phyloP scores from a whole-genome alignment of 2,797 vertebrate genomes.

The Rachycentron canadum region DNA sequence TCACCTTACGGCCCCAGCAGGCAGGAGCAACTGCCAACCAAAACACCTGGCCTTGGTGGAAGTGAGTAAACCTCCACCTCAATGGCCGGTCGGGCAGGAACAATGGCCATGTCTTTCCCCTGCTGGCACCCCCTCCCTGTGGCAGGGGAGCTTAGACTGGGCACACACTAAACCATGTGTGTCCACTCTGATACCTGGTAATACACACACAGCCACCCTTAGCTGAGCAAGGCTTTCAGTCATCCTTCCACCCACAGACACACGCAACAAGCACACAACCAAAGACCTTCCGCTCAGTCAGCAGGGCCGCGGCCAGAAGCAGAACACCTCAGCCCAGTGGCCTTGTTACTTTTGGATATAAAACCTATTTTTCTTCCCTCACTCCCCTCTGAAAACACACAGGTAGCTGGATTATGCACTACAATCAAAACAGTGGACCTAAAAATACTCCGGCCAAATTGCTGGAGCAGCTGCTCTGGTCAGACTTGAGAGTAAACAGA shows the following conservation, averaged over 20 bases:
- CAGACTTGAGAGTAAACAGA: conserved; percentile 52
- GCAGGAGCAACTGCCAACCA: conserved; percentile 59
- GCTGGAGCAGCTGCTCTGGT: conserved; percentile 52
- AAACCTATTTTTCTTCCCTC: conserved; percentile 62
- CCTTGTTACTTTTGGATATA: conserved; percentile 76
- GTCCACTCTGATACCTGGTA: conserved; percentile 36
- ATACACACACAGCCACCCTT: conserved; percentile 35
- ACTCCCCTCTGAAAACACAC: conserved; percentile 62
- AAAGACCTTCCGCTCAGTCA: conserved; percentile 60
- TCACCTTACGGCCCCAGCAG: conserved; percentile 54
- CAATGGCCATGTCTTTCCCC: conserved; percentile 64
- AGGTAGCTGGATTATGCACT: conserved; percentile 67
- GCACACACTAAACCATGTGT: conserved; percentile 34
- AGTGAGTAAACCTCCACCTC: conserved; percentile 49
- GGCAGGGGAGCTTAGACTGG: conserved; percentile 23
- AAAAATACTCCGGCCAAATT: conserved; percentile 66
- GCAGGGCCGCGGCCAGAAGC: conserved; percentile 64
- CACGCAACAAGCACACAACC: conserved; percentile 33
- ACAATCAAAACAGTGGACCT: conserved; percentile 61
- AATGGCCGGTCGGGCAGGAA: conserved; percentile 55
- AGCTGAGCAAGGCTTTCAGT: conserved; percentile 53
- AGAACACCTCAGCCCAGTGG: conserved; percentile 67
- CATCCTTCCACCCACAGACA: conserved; percentile 54
- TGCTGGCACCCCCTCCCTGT: conserved; percentile 13
- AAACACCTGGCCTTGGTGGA: conserved; percentile 68